Conservation (phyloP, 35 echinoderm and acorn worm species). For the Patiria miniata region DNA sequence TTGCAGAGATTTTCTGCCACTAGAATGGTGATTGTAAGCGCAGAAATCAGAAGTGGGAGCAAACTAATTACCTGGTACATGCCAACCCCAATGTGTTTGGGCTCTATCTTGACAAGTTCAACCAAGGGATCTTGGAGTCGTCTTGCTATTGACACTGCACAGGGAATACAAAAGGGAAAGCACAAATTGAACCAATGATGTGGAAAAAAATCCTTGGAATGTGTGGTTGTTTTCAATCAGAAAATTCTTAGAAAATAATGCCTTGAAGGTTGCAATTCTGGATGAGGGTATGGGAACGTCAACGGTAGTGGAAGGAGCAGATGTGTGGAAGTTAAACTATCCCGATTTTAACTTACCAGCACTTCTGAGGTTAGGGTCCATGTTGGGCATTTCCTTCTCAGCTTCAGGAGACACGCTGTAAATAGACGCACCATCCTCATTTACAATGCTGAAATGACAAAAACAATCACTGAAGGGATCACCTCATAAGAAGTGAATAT, state of each 20-base stretch:
- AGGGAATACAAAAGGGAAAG: too few relatives aligned
- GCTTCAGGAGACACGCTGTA: slow-evolving; percentile 94
- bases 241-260: too few relatives aligned
- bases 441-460: slow-evolving; percentile 78
- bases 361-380: slow-evolving; percentile 92
- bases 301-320: too few relatives aligned
- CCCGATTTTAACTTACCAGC: slow-evolving; percentile 88
- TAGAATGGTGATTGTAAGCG: too few relatives aligned
- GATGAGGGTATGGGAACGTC: too few relatives aligned
- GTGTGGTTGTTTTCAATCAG: too few relatives aligned
- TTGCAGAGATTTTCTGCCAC: too few relatives aligned
- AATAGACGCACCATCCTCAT: slow-evolving; percentile 90
- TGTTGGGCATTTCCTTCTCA: slow-evolving; percentile 82
- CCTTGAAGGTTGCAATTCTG: too few relatives aligned
- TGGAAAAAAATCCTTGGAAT: too few relatives aligned
- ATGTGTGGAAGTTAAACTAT: too few relatives aligned
- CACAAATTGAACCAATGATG: too few relatives aligned
- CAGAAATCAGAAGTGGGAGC: too few relatives aligned
- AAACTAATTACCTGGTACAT: slow-evolving; percentile 99
- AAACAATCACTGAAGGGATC: not conserved
- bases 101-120: slow-evolving; percentile 87
- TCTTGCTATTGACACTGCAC: slow-evolving; percentile 84
- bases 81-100: slow-evolving; percentile 94
- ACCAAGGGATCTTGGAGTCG: slow-evolving; percentile 88
- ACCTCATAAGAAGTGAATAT: not conserved